Evolutionary conservation across 2,797 vertebrate species (phyloP), one percentile per base, ranked within the genome.

Genomic region (Austrolebias charrua): DNA sequence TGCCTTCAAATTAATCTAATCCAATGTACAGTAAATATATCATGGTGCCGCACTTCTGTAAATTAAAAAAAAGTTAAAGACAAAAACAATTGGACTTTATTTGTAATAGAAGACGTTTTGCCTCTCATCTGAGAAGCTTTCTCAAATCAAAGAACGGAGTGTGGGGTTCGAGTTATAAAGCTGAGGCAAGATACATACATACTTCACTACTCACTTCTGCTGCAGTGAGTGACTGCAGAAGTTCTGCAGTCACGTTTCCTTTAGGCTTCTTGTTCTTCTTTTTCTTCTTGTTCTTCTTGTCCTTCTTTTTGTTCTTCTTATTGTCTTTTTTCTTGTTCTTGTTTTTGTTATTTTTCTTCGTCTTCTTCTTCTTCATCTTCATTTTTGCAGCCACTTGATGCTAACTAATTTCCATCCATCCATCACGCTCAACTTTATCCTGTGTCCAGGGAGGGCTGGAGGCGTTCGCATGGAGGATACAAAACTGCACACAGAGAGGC

Each of bases 331-430:
- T 20, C 9, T 18, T 14, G 7, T 40, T 15, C 15, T 18, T 47
- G 13, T 59, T 20, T 35, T 8, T 35, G 0, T 35, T 8, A 2
- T 35, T 35, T 1, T 35, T 35, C 24, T 24, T 24, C 24, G 1
- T 24, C 2, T 24, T 24, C 24, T 24, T 24, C 31, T 33, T 6
- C 31, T 33, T 33, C 31, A 6, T 33, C 31, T 4, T 33, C 31
- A 6, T 33, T 33, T 33, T 40, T 1, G 48, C 16, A 60, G 31
- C n/a, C 14, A 35, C 31, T 28, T 50, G 19, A 60, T 28, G 7
- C 19, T 28, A 24, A 38, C n/a, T 60, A 49, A 38, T 40, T 60
- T 18, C 46, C 46, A 48, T 48, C 12, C 35, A 60, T 60, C 46
- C 50, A 33, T 9, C 24, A 28, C 18, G 13, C 1, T 7, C 47